Conservation (phyloP, 2,888 invertebrate species). For the Erannis defoliaria region DNA sequence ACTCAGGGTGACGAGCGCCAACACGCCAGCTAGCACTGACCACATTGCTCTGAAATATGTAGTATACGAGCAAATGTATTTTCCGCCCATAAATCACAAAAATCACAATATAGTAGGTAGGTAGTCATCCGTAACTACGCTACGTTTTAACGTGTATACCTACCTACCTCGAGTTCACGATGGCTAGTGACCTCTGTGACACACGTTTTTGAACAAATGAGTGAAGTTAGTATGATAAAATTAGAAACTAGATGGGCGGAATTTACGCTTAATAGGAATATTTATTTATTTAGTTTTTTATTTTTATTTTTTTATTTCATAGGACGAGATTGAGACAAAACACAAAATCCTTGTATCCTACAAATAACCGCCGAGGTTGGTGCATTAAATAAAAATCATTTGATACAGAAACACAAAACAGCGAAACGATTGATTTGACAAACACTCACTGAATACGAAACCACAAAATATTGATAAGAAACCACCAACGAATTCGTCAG, state of each 20-base stretch:
- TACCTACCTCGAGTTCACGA: no score
- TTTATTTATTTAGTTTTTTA: no score
- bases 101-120: background rate
- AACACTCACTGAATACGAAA: background rate
- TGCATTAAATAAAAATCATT: background rate
- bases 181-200: no score
- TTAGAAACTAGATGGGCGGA: no score
- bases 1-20: conserved; percentile 59
- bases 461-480: conserved; percentile 2
- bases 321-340: no score
- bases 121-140: background rate
- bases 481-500: background rate
- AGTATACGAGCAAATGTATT: no score
- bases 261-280: no score
- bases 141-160: no score
- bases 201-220: no score
- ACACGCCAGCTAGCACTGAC: conserved; percentile 58
- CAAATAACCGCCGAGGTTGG: background rate
- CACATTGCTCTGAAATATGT: conserved; percentile 64
- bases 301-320: no score
- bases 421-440: background rate
- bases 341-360: background rate
- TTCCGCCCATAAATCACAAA: background rate
- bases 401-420: background rate
- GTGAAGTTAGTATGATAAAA: no score